phyloP scores from a whole-genome alignment of 1,140 invertebrate species.

The Pteromalus puparum region DNA sequence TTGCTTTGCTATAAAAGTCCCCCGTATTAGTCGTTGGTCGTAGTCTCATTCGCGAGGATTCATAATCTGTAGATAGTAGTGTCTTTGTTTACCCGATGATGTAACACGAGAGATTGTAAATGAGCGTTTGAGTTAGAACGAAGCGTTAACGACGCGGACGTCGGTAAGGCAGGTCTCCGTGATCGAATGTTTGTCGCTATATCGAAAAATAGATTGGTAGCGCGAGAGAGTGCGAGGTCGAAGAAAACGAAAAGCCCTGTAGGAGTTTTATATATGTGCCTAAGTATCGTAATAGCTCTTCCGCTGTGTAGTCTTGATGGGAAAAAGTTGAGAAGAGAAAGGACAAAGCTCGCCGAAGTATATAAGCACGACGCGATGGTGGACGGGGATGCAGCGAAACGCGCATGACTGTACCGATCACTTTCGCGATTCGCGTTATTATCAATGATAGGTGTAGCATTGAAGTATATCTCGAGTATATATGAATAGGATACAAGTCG shows the following conservation, averaged over 20 bases:
- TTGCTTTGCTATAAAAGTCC: slow-evolving; percentile 2
- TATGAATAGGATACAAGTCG: slow-evolving; percentile 1
- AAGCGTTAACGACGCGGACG: not conserved
- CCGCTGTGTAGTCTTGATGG: slow-evolving; percentile 28
- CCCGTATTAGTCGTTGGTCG: not conserved
- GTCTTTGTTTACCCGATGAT: too few relatives aligned
- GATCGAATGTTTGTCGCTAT: slow-evolving; percentile 7
- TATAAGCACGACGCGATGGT: not conserved
- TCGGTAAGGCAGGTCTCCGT: not conserved
- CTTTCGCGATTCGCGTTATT: slow-evolving; percentile 9
- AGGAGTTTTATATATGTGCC: slow-evolving; percentile 49
- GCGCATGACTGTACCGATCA: slow-evolving; percentile 9
- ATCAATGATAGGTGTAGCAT: slow-evolving; percentile 30
- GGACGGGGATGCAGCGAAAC: not conserved
- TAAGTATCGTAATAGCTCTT: slow-evolving; percentile 42
- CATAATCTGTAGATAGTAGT: slow-evolving; percentile 3
- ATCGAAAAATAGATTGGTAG: not conserved
- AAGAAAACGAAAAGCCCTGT: slow-evolving; percentile 4
- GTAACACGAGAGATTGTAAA: not conserved
- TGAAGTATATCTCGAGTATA: slow-evolving; percentile 7
- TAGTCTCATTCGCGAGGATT: slow-evolving; percentile 12
- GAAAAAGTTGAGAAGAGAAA: not conserved
- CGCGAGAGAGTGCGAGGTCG: not conserved
- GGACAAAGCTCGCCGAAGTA: slow-evolving; percentile 30
- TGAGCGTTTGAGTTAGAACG: not conserved